phyloP scores from a whole-genome alignment of 2,888 invertebrate genomes.

The Apoda limacodes region DNA sequence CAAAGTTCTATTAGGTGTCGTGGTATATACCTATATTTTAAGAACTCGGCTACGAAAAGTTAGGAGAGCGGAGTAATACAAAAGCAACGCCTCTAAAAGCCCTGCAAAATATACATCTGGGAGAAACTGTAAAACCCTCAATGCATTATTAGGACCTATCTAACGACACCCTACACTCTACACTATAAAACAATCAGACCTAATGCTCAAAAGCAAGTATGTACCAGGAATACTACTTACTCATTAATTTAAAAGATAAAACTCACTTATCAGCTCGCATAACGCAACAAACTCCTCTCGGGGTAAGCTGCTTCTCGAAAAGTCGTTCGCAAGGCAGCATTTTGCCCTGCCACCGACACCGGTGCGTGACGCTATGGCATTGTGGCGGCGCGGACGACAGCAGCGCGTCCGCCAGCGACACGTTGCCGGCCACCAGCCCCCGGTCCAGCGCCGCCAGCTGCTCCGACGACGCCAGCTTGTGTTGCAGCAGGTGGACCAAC shows the following conservation, averaged over 20 bases:
- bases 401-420: slow-evolving; percentile 31
- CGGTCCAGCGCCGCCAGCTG: slow-evolving; percentile 29
- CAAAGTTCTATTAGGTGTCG: too few species aligned
- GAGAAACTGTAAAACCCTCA: too few species aligned
- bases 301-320: slow-evolving; percentile 34
- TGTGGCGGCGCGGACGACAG: slow-evolving; percentile 26
- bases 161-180: slow-evolving; percentile 3
- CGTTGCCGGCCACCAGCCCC: slow-evolving; percentile 26
- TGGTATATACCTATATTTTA: too few species aligned
- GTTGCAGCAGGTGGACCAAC: slow-evolving; percentile 29
- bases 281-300: slow-evolving; percentile 44
- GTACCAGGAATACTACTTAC: background rate
- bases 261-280: slow-evolving; percentile 33
- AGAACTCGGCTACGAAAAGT: too few species aligned
- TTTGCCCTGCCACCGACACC: slow-evolving; percentile 35
- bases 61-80: too few species aligned
- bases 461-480: slow-evolving; percentile 22
- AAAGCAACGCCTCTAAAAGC: too few species aligned
- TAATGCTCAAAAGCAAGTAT: background rate
- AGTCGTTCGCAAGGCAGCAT: slow-evolving; percentile 31
- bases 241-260: background rate
- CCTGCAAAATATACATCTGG: too few species aligned
- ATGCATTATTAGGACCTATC: too few species aligned
- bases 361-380: slow-evolving; percentile 29
- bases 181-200: slow-evolving; percentile 1